Conservation (phyloP, 2,888 invertebrate genomes). For the Zelleria hepariella region DNA sequence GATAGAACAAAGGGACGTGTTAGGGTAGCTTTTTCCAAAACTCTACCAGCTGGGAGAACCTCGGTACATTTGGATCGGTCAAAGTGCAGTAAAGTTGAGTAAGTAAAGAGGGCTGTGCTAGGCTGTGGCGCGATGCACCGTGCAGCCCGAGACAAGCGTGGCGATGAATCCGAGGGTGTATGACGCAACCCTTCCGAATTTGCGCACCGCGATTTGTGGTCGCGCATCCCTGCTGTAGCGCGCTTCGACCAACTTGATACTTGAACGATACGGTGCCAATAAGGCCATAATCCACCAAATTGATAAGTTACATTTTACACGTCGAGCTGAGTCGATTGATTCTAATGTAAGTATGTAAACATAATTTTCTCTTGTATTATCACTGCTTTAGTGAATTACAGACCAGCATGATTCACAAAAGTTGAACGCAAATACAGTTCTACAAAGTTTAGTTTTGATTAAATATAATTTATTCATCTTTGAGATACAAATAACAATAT, state of each 20-base stretch:
- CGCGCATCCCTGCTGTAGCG: constrained; percentile 36
- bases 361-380: too few species aligned
- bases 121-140: constrained; percentile 11
- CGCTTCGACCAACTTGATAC: constrained; percentile 24
- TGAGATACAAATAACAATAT: too few species aligned
- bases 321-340: too few species aligned
- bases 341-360: too few species aligned
- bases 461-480: too few species aligned
- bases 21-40: neutral
- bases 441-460: too few species aligned
- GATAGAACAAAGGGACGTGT: constrained; percentile 30
- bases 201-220: constrained; percentile 49
- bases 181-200: constrained; percentile 62
- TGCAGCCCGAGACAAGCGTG: constrained; percentile 40
- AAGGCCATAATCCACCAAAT: too few species aligned
- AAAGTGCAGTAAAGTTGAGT: neutral
- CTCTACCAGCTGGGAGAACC: neutral
- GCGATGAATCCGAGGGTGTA: constrained; percentile 41
- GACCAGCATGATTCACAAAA: too few species aligned
- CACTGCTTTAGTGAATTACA: too few species aligned
- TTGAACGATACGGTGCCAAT: constrained; percentile 17
- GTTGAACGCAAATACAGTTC: too few species aligned
- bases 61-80: neutral
- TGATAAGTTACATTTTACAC: too few species aligned
- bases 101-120: neutral